Evolutionary conservation across 2,888 invertebrate genomes (phyloP).

Genomic region (Microplitis manilae): DNA sequence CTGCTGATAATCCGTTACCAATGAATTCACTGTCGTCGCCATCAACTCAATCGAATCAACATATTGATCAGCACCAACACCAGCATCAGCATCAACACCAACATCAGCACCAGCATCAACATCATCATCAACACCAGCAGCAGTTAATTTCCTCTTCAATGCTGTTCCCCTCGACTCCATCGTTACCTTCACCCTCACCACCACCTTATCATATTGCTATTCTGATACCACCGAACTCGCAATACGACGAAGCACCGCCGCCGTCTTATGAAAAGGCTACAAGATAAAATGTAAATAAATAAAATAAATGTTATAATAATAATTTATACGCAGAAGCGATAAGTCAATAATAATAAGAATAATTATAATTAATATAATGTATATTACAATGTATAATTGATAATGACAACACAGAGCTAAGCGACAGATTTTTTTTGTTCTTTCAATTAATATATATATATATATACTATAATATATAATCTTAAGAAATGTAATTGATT

Average conservation of each 20-base stretch:
- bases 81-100: slow-evolving; percentile 46
- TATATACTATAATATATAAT: background rate
- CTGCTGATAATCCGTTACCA: background rate
- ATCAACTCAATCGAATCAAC: background rate
- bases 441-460: background rate
- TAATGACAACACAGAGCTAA: background rate
- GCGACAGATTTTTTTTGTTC: slow-evolving; percentile 6
- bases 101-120: slow-evolving; percentile 48
- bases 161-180: slow-evolving; percentile 42
- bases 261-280: slow-evolving; percentile 85
- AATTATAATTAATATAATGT: slow-evolving; percentile 1
- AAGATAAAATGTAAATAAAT: slow-evolving; percentile 56
- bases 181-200: slow-evolving; percentile 72
- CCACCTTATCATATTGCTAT: slow-evolving; percentile 91
- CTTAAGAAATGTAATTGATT: slow-evolving; percentile 15
- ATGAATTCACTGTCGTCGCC: background rate
- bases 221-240: slow-evolving; percentile 76
- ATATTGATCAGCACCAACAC: slow-evolving; percentile 47
- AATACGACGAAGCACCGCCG: slow-evolving; percentile 78
- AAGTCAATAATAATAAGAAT: slow-evolving; percentile 2
- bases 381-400: background rate
- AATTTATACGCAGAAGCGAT: background rate
- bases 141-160: slow-evolving; percentile 33
- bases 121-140: slow-evolving; percentile 44
- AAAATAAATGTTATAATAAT: background rate